Conservation (phyloP, 1,140 invertebrate genomes). For the Listronotus oregonensis region DNA sequence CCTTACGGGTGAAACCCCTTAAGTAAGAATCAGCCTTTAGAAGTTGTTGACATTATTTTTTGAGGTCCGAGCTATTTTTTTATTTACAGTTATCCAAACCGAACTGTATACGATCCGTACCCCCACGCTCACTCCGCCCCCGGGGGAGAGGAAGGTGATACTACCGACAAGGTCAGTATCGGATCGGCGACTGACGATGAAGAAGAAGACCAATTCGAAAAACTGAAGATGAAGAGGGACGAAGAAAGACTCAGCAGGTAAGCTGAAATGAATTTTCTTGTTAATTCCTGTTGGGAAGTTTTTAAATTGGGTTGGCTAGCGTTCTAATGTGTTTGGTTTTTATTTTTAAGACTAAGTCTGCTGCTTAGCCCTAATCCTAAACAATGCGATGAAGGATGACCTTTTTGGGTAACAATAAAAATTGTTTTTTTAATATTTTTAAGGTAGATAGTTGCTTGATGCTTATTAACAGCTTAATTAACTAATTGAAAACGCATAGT, state of each 20-base stretch:
- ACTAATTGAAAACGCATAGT: no score
- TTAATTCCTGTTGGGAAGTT: not conserved
- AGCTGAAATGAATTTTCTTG: not conserved
- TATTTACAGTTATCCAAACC: slow-evolving; percentile 17
- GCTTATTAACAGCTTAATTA: no score
- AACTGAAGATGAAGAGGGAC: slow-evolving; percentile 47
- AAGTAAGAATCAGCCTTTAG: no score
- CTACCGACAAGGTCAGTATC: slow-evolving; percentile 50
- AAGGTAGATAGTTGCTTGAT: no score
- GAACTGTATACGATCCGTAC: slow-evolving; percentile 41
- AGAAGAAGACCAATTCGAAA: slow-evolving; percentile 48
- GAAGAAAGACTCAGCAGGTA: slow-evolving; percentile 51
- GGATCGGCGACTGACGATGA: slow-evolving; percentile 47
- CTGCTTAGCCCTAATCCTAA: slow-evolving; percentile 23
- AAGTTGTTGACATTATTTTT: not conserved
- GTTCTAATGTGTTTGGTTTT: slow-evolving; percentile 9
- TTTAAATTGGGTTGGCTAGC: not conserved
- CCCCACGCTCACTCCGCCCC: slow-evolving; percentile 45
- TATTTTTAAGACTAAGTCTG: slow-evolving; percentile 31
- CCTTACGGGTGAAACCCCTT: no score
- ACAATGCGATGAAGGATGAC: slow-evolving; percentile 10
- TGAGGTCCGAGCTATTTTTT: not conserved
- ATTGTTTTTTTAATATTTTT: no score
- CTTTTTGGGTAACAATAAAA: slow-evolving; percentile 5
- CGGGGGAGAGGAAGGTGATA: slow-evolving; percentile 28